These are phyloP conservation scores for Leptopterna dolabrata DNA, from an alignment of 2,888 invertebrate genomes.

Conservation along the genomic window DNA sequence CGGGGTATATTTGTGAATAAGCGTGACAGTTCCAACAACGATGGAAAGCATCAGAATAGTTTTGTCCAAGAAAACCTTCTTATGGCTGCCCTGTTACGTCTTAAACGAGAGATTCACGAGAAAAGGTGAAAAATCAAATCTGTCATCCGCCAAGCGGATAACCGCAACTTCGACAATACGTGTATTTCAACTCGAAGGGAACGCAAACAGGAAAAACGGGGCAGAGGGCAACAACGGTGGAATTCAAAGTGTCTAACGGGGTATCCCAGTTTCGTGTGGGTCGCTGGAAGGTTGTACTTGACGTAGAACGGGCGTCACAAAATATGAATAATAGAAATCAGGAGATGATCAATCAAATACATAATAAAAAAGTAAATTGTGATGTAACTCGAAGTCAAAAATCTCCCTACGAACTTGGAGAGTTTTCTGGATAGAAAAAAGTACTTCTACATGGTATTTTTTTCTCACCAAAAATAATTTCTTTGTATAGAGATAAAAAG, in stretches of 20 bases:
- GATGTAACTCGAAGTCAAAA: not conserved
- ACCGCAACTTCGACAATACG: not conserved
- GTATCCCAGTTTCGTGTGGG: constrained; percentile 49
- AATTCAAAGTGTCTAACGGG: not conserved
- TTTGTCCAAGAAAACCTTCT: too few relatives aligned
- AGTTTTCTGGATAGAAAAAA: not conserved
- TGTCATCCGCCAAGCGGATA: not conserved
- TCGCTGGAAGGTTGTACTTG: constrained; percentile 54
- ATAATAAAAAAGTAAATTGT: not conserved
- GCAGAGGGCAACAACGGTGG: not conserved
- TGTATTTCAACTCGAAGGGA: not conserved
- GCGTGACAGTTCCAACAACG: too few relatives aligned
- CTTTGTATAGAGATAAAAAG: not conserved
- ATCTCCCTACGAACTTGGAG: not conserved
- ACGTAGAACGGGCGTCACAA: not conserved
- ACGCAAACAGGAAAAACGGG: not conserved
- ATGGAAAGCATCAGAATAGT: too few relatives aligned
- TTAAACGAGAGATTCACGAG: too few relatives aligned
- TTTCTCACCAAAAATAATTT: not conserved
- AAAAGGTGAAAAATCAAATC: too few relatives aligned
- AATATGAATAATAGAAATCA: not conserved
- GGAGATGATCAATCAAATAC: not conserved
- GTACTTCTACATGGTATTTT: not conserved
- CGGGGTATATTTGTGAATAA: too few relatives aligned
- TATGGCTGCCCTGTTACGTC: too few relatives aligned